Evolutionary conservation across 2,113 vertebrate genomes (phyloP).

Genomic region (Nesospiza acunhae): DNA sequence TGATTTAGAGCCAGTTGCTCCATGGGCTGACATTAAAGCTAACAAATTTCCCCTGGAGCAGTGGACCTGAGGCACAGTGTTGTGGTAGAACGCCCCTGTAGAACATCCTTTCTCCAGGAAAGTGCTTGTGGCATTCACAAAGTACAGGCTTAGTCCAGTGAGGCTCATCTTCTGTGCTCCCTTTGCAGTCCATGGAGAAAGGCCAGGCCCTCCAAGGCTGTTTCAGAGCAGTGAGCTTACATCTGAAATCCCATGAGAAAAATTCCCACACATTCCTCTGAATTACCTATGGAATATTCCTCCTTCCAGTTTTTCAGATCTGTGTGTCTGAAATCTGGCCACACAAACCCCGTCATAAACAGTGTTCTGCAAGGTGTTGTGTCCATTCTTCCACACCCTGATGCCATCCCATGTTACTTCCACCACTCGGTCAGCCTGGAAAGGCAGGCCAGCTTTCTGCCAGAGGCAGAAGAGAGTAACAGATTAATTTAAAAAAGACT

Average conservation of each 20-base stretch:
- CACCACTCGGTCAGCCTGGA: rapidly evolving
- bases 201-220: background rate
- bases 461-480: background rate
- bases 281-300: background rate
- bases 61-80: background rate
- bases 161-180: background rate
- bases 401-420: background rate
- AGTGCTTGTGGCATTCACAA: background rate
- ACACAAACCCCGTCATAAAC: rapidly evolving
- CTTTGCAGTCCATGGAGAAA: background rate
- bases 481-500: background rate
- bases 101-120: background rate
- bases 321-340: rapidly evolving
- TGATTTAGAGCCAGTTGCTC: background rate
- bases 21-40: background rate
- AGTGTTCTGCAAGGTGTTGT: background rate
- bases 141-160: background rate
- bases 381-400: background rate
- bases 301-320: background rate
- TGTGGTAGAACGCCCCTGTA: background rate
- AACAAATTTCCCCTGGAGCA: background rate
- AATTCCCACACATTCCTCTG: background rate
- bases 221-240: background rate
- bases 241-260: background rate
- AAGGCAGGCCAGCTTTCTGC: background rate